These are phyloP conservation scores for Drosophila tanythrix DNA, from an alignment of 2,888 invertebrate genomes.

Conservation along the genomic window DNA sequence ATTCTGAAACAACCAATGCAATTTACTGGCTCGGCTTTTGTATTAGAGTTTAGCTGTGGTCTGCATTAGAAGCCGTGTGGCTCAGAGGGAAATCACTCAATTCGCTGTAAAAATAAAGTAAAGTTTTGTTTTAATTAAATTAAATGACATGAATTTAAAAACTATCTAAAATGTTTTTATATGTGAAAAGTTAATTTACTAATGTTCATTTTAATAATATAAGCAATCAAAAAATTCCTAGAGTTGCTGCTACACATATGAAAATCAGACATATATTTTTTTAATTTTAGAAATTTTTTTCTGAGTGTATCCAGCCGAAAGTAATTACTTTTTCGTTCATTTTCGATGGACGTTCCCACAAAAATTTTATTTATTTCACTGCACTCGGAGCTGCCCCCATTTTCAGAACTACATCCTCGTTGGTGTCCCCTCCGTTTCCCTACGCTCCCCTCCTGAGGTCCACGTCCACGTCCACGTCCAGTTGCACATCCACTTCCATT, in stretches of 20 bases:
- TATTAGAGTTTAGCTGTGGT: too few relatives aligned
- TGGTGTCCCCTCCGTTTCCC: slow-evolving; percentile 18
- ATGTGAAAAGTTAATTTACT: background rate
- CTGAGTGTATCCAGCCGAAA: slow-evolving; percentile 46
- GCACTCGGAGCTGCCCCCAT: slow-evolving; percentile 59
- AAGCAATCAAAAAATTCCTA: background rate
- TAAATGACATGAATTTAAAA: background rate
- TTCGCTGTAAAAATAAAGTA: background rate
- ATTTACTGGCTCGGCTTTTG: too few relatives aligned
- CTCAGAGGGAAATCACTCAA: background rate
- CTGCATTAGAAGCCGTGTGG: too few relatives aligned
- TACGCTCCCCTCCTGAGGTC: background rate
- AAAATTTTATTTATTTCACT: slow-evolving; percentile 75
- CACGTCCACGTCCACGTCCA: slow-evolving; percentile 25
- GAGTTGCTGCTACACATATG: background rate
- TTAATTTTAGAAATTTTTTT: background rate
- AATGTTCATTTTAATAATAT: background rate
- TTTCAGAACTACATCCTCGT: slow-evolving; percentile 25
- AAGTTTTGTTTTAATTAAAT: background rate
- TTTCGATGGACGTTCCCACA: slow-evolving; percentile 70
- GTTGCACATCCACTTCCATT: slow-evolving; percentile 4
- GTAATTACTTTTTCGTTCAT: slow-evolving; percentile 81
- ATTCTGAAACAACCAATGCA: too few relatives aligned
- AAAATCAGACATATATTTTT: background rate
- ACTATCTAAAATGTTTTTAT: background rate